phyloP scores from a whole-genome alignment of 2,113 vertebrate genomes.

The Ammospiza caudacuta region DNA sequence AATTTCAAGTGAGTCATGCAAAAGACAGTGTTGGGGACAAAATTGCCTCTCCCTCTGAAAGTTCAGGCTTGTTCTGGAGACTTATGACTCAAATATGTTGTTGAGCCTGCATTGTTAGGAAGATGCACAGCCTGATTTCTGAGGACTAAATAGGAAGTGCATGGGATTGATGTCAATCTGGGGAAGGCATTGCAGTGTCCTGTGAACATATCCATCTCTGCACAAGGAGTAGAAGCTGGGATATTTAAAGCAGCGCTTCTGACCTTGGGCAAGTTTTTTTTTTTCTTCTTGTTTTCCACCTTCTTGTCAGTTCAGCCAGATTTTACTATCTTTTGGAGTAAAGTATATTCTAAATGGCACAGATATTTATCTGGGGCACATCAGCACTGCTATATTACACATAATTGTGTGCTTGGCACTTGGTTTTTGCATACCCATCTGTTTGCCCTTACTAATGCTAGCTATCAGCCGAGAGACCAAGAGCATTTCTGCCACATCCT shows the following conservation, averaged over 20 bases:
- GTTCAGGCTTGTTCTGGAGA: not conserved
- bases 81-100: accelerated
- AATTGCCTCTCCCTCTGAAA: not conserved
- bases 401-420: not conserved
- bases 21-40: not conserved
- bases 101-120: not conserved
- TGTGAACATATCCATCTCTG: not conserved
- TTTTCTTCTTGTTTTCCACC: not conserved
- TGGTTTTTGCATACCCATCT: not conserved
- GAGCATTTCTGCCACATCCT: not conserved
- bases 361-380: not conserved
- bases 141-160: not conserved
- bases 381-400: not conserved
- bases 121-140: not conserved
- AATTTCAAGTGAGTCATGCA: not conserved
- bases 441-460: not conserved
- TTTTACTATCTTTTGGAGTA: not conserved
- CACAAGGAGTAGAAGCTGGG: not conserved
- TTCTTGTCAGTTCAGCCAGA: not conserved
- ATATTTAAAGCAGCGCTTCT: not conserved
- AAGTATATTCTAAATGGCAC: not conserved
- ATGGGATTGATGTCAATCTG: not conserved
- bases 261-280: not conserved
- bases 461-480: not conserved
- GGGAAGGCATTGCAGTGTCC: not conserved